These are phyloP conservation scores for Gopherus evgoodei DNA, from an alignment of 2,113 vertebrate genomes.

Conservation along the genomic window DNA sequence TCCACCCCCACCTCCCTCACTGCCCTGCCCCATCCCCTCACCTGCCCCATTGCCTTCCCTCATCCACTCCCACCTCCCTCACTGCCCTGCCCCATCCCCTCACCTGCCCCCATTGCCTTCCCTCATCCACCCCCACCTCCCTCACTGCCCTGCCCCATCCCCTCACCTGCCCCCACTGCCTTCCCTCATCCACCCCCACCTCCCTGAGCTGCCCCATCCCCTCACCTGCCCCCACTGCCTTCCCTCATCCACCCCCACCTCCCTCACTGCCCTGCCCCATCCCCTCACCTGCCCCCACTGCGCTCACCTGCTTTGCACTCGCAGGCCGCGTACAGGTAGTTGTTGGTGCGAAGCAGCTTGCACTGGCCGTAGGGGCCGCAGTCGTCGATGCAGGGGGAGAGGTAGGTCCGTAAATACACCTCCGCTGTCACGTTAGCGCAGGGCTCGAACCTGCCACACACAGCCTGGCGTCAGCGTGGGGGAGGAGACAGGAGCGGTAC, in stretches of 20 bases:
- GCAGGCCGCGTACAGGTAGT: constrained; percentile 96
- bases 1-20: too few relatives aligned
- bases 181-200: too few relatives aligned
- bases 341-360: constrained; percentile 97
- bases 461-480: not conserved
- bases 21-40: too few relatives aligned
- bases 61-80: too few relatives aligned
- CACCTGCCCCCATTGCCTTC: too few relatives aligned
- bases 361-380: constrained; percentile 97
- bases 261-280: not conserved
- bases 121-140: too few relatives aligned
- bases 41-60: too few relatives aligned
- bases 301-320: constrained; percentile 97
- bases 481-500: too few relatives aligned
- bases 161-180: too few relatives aligned
- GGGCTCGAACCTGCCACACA: constrained; percentile 81
- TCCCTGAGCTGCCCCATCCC: not conserved
- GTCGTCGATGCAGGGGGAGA: constrained; percentile 96
- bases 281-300: too few relatives aligned
- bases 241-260: not conserved
- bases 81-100: too few relatives aligned
- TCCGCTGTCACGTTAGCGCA: constrained; percentile 91
- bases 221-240: not conserved
- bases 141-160: too few relatives aligned
- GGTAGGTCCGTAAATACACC: constrained; percentile 93